Base-by-base conservation (phyloP, 2,888 invertebrate genomes). In the Pemphredon lugubris region DNA sequence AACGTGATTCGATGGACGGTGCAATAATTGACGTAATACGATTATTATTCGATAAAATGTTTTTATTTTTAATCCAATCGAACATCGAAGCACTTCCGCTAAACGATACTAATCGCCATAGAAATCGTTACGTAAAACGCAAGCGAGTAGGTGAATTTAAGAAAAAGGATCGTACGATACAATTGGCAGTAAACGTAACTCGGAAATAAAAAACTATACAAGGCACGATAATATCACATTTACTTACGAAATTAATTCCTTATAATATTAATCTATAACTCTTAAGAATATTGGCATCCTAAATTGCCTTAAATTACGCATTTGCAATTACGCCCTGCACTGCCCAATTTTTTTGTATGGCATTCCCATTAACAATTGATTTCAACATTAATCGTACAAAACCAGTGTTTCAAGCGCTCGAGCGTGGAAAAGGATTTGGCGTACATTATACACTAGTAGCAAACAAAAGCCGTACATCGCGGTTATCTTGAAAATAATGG, bases 171-270 rank as follows among this genome's bases (percentile, higher is more conserved):
- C n/a, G n/a, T n/a, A 48, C 47, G 55, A 48, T 59, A 68, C 23
- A 60, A 26, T 53, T 34, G 74, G 68, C 74, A 77, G 72, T 74
- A 77, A 30, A 32, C 45, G 30, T 48, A 65, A 44, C 65, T 54
- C 13, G 40, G 45, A 20, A 65, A 64, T 68, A 66, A 69, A 51
- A 40, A 18, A 59, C 65, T 65, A 66, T 75, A 53, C 64, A 82
- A 84, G 83, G 82, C 83, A 84, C 81, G 58, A 77, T 78, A 77
- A 76, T 84, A 84, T 84, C 83, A 84, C 83, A 84, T 79, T 75
- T 79, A 81, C 70, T 83, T 76, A 61, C 45, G 65, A 32, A 37
- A 58, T 53, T 59, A 44, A 47, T 57, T 42, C 42, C 40, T 54
- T 47, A 45, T 47, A 67, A 57, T 20, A 23, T 58, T 42, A 16